Evolutionary conservation across 2,888 invertebrate species (phyloP), one percentile per base, ranked within the genome.

Genomic region (Thymelicus sylvestris): DNA sequence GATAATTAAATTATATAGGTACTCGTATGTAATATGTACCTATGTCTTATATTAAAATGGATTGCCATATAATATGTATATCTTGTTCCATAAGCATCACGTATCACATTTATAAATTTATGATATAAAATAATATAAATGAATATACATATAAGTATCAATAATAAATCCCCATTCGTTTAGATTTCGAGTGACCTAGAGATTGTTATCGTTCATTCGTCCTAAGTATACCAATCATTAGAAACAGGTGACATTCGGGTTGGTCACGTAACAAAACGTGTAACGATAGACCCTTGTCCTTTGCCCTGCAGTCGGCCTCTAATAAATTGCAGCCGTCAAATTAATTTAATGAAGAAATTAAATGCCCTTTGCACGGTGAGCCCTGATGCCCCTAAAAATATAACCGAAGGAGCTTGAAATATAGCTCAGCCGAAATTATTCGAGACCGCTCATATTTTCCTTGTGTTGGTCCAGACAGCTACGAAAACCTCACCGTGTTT

Each of bases 401-500:
- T 39, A 69, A 69, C 48, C 50, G 50, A n/a, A 60, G 38, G 7
- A 39, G 24, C 13, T 59, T 65, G 24, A 70, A 65, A 31, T 70
- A 65, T 65, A 39, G 59, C 59, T 59, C 64, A 50, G 24, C 59
- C 60, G 31, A 70, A 70, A 65, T 65, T 19, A 70, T 65, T 48
- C 60, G 50, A 60, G 65, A 65, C 50, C 59, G 65, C 50, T 65
- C 64, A 70, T 50, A 70, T 70, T 70, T 69, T 70, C 70, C 60
- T 60, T 65, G 60, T 65, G 52, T 70, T 70, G 70, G 70, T 65
- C 31, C 65, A 65, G 70, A 70, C 65, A 60, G 65, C 65, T 70
- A 50, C 70, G 50, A 65, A 68, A 70, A 70, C 70, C 70, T 48
- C 64, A 47, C 70, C 65, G 15, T 63, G 68, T 67, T 72, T 73